A percentile compares a stretch with the other conserved stretches of the same genome.
These are phyloP conservation scores for Eira barbara DNA, from an alignment of 2,113 vertebrate genomes.

Conservation along the genomic window DNA sequence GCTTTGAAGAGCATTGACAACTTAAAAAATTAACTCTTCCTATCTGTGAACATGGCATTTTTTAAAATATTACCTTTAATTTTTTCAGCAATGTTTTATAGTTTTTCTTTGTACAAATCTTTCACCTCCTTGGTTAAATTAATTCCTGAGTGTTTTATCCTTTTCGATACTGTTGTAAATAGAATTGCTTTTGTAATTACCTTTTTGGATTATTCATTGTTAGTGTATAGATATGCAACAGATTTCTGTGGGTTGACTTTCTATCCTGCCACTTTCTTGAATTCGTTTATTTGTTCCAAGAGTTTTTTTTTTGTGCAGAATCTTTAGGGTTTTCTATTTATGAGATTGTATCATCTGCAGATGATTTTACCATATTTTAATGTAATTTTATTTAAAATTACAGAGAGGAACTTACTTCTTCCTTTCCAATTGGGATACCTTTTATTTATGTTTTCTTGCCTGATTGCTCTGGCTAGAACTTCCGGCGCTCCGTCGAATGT, in stretches of 20 bases:
- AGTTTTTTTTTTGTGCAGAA: too few species aligned
- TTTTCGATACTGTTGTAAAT: neutral
- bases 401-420: neutral
- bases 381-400: neutral
- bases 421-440: neutral
- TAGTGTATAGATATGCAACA: neutral
- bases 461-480: neutral
- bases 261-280: neutral
- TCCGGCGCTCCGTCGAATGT: neutral
- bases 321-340: neutral
- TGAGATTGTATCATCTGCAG: neutral
- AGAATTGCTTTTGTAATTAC: neutral
- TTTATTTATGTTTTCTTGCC: neutral
- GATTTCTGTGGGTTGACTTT: neutral
- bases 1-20: neutral
- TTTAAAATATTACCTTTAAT: neutral
- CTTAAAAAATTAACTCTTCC: neutral
- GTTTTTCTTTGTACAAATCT: neutral
- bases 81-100: neutral
- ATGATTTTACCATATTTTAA: neutral
- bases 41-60: neutral
- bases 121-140: neutral
- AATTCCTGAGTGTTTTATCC: neutral
- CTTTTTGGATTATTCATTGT: neutral
- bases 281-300: neutral